phyloP scores from a whole-genome alignment of 2,888 invertebrate genomes.

The Lepidochitona cinerea region DNA sequence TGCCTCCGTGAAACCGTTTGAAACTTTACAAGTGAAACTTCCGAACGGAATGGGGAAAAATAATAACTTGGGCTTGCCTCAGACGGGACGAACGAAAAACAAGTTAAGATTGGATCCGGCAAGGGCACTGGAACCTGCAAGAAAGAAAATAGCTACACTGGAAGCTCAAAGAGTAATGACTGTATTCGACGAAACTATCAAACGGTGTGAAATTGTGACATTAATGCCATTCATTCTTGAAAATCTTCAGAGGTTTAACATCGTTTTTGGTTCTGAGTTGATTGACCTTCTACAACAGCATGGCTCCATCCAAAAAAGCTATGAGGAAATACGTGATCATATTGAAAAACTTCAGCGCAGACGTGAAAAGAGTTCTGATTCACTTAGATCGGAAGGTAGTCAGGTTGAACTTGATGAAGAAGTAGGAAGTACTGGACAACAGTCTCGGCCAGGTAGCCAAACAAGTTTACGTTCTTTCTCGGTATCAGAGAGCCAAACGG shows the following conservation, averaged over 20 bases:
- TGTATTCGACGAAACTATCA: slow-evolving; percentile 67
- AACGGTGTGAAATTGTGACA: slow-evolving; percentile 59
- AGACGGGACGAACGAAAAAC: not conserved
- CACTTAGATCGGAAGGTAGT: not conserved
- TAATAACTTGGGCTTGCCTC: slow-evolving; percentile 10
- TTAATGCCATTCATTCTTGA: slow-evolving; percentile 61
- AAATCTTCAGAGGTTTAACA: slow-evolving; percentile 60
- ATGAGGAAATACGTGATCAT: slow-evolving; percentile 50
- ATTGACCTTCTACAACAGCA: slow-evolving; percentile 60
- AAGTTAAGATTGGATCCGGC: slow-evolving; percentile 59
- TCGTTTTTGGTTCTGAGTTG: slow-evolving; percentile 61
- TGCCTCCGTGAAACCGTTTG: slow-evolving; percentile 31
- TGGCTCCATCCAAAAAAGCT: slow-evolving; percentile 52
- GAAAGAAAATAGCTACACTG: slow-evolving; percentile 68
- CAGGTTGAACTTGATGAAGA: not conserved
- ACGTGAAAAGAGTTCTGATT: not conserved
- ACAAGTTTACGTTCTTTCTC: not conserved
- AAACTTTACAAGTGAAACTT: slow-evolving; percentile 55
- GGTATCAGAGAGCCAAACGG: slow-evolving; percentile 39
- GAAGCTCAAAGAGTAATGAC: slow-evolving; percentile 70
- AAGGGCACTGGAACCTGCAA: slow-evolving; percentile 66
- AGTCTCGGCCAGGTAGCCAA: not conserved
- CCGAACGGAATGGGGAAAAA: slow-evolving; percentile 37
- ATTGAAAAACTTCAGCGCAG: slow-evolving; percentile 2
- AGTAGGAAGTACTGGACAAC: not conserved